Percentiles rank a stretch among this genome's conserved stretches.
These are phyloP conservation scores for Frieseomelitta varia DNA, from an alignment of 1,140 invertebrate species.

Conservation along the genomic window DNA sequence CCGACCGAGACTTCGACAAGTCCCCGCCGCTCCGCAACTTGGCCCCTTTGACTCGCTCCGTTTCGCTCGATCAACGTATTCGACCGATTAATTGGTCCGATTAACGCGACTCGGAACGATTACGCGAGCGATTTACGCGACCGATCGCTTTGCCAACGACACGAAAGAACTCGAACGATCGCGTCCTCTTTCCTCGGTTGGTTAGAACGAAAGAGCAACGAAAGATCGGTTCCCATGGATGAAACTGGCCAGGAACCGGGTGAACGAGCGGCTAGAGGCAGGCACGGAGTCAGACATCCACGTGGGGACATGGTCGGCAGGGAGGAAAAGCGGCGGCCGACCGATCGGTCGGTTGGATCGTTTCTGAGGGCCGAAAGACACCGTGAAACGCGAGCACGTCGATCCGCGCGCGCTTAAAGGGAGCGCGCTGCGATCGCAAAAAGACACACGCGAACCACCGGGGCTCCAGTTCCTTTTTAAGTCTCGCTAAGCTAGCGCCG, in stretches of 20 bases:
- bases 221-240: slow-evolving; percentile 35
- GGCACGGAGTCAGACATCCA: neutral
- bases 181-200: neutral
- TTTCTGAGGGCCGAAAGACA: slow-evolving; percentile 46
- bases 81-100: slow-evolving; percentile 56
- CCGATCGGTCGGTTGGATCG: slow-evolving; percentile 26
- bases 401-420: slow-evolving; percentile 48
- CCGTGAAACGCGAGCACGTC: slow-evolving; percentile 51
- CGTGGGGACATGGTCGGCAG: neutral
- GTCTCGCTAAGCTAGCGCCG: slow-evolving; percentile 63
- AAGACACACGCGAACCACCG: slow-evolving; percentile 42
- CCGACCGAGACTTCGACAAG: neutral
- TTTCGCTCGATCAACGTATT: neutral
- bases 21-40: neutral
- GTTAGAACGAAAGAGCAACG: neutral
- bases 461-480: slow-evolving; percentile 62
- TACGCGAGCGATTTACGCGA: neutral
- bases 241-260: neutral
- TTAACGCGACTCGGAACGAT: slow-evolving; percentile 29
- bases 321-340: slow-evolving; percentile 9
- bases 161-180: neutral
- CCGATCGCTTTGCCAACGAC: neutral
- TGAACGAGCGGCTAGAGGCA: neutral
- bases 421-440: slow-evolving; percentile 50
- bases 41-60: neutral